Conservation (phyloP, 2,797 vertebrate genomes). For the Vipera ursinii region DNA sequence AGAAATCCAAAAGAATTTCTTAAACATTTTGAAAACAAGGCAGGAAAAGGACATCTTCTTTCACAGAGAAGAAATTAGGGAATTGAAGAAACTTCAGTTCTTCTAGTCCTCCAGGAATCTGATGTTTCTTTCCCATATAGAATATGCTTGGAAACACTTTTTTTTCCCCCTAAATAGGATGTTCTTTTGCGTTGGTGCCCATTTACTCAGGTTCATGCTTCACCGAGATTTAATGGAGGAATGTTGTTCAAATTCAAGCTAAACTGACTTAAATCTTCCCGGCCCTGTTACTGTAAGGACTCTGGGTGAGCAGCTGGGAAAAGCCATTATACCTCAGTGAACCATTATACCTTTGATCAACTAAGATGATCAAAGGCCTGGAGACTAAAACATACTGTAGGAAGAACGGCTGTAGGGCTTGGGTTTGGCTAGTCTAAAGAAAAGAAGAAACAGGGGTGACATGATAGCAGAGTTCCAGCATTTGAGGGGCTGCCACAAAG, state of each 20-base stretch:
- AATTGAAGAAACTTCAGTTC: background rate
- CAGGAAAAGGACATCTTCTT: background rate
- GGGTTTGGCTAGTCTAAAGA: no score
- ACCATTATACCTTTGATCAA: no score
- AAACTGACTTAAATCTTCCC: background rate
- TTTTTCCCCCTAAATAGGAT: background rate
- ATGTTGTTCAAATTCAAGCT: background rate
- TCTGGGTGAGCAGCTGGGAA: background rate
- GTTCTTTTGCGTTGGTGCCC: background rate
- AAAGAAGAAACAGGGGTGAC: no score
- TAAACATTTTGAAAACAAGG: background rate
- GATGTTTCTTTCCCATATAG: background rate
- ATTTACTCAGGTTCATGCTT: background rate
- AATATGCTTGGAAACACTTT: background rate
- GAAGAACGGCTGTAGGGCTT: no score
- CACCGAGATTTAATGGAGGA: background rate
- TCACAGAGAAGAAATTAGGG: background rate
- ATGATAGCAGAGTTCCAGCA: no score
- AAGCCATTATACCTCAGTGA: background rate
- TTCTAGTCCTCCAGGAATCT: background rate
- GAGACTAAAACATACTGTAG: no score
- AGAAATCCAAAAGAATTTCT: background rate
- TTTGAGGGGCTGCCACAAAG: no score
- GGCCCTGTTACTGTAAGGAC: background rate
- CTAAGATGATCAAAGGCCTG: no score